Conservation (phyloP, 2,797 vertebrate species). For the Taeniopygia guttata region DNA sequence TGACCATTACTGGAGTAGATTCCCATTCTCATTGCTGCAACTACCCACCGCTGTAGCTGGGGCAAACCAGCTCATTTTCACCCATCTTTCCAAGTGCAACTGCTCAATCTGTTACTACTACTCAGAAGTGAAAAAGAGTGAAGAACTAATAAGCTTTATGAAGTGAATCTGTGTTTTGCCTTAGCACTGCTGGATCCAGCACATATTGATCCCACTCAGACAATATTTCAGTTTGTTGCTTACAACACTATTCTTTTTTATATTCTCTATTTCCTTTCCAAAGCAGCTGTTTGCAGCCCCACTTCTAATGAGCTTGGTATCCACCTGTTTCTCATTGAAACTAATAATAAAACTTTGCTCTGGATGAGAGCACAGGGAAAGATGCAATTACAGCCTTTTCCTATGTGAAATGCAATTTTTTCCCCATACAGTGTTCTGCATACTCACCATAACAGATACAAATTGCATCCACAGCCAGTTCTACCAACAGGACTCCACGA, state of each 20-base stretch:
- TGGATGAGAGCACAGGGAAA: neutral
- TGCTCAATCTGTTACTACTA: neutral
- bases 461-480: neutral
- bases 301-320: neutral
- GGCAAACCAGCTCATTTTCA: conserved; percentile 3
- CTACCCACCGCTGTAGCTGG: neutral
- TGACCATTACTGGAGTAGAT: neutral
- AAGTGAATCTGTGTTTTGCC: neutral
- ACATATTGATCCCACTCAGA: neutral
- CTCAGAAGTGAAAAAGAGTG: neutral
- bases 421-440: neutral
- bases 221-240: neutral
- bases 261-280: neutral
- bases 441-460: neutral
- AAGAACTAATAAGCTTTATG: neutral
- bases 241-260: neutral
- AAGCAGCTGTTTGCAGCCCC: neutral
- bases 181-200: neutral
- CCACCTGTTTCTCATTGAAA: conserved; percentile 26
- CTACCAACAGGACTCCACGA: neutral
- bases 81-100: neutral
- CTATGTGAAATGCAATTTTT: neutral
- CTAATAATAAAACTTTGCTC: neutral
- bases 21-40: neutral
- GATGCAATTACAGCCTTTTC: neutral